Conservation (phyloP, 2,113 vertebrate species). For the Alaudala cheleensis region DNA sequence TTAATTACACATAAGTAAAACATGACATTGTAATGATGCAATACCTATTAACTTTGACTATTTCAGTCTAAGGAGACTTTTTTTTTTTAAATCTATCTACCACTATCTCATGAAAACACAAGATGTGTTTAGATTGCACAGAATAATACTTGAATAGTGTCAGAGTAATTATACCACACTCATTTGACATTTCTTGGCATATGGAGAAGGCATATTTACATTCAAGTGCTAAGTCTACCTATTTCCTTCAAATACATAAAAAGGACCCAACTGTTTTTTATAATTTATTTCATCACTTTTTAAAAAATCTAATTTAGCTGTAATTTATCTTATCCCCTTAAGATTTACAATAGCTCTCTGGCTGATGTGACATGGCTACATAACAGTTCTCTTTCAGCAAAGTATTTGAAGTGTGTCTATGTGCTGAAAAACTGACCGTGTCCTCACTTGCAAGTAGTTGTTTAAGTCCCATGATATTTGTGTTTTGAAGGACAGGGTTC, state of each 20-base stretch:
- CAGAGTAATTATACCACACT: neutral
- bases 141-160: neutral
- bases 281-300: neutral
- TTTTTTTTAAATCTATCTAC: neutral
- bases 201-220: neutral
- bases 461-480: neutral
- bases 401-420: neutral
- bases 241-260: neutral
- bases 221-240: neutral
- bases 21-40: neutral
- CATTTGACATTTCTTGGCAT: neutral
- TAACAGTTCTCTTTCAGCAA: neutral
- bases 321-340: neutral
- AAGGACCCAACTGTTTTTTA: neutral
- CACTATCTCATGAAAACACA: neutral
- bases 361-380: neutral
- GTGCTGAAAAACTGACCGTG: neutral
- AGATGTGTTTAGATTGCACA: neutral
- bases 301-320: neutral
- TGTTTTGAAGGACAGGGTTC: neutral
- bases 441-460: neutral
- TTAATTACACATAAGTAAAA: neutral
- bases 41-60: neutral
- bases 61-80: neutral
- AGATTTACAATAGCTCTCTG: neutral